Base-by-base conservation (phyloP, 2,113 vertebrate species). In the Zosterops lateralis region DNA sequence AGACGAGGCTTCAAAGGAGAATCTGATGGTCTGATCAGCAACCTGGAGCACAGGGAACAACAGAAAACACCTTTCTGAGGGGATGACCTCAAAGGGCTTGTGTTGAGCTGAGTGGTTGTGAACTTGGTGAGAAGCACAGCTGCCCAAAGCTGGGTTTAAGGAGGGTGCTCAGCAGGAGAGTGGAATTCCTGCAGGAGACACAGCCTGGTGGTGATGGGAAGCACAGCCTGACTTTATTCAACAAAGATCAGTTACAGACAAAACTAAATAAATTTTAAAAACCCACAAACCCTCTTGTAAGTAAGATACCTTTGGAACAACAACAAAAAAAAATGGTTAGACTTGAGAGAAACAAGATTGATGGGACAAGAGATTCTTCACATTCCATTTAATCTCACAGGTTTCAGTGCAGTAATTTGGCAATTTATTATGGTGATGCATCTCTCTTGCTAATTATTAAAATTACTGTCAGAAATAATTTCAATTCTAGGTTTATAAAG, bases 51-150 rank as follows among this genome's bases (percentile, higher is more conserved):
- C 29, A 66, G 38, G 48, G 25, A 56, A 71, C 29, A 34, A 28
- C 26, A 16, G 24, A 66, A 78, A 58, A 7, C 4, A 24, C 15
- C 24, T 2, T 38, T 56, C 14, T 28, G 44, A n/a, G 48, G 28
- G 14, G 22, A 8, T 28, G 70, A 48, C 14, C 22, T 75, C 9
- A 14, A 70, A 25, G 29, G 45, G 5, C 5, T 0, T 15, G 10
- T 42, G 28, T 15, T 61, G 50, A 2, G 24, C 40, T 12, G 25
- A 9, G n/a, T 17, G 11, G 6, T 9, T 71, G 53, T 32, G 44
- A n/a, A 8, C 25, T 71, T 15, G 17, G 1, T 45, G 12, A 81
- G 17, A 38, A 64, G n/a, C 14, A 16, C 4, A 0, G 0, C 22
- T 83, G 20, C 53, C 66, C 13, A 17, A 48, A 66, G 20, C 26